Evolutionary conservation across 2,888 invertebrate species (phyloP), one percentile per base, ranked within the genome.

Genomic region (Pristionchus exspectatus): DNA sequence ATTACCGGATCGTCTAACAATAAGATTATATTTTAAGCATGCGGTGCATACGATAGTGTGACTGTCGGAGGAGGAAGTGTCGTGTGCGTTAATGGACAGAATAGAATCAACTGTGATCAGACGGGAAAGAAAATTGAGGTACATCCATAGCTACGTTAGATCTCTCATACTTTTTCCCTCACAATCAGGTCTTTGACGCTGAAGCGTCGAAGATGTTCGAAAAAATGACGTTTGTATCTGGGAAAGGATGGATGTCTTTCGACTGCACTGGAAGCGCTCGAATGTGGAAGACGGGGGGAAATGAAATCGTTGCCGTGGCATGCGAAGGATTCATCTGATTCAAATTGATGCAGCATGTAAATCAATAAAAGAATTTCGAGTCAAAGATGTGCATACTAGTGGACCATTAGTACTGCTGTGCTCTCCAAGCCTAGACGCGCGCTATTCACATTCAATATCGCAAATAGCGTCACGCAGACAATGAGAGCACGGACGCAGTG

Each of bases 191-290:
- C 24, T 44, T 77, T 9, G 30, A 27, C 24, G 44, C 38, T 4
- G 38, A 27, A 2, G 16, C 18, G 3, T 24, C 44, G 21, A 24
- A 77, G 24, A 0, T n/a, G 77, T 77, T 24, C 77, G 77, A 77
- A 14, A 10, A 77, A 24, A 77, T 77, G 77, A n/a, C 77, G 21
- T 77, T 77, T 44, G 77, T 77, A 7, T 27, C 77, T 38, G 77
- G 77, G 2, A 77, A 77, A 44, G 77, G 77, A 77, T 77, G 77
- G 77, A 10, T 77, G 44, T 77, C 77, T 21, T 77, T 77, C 77
- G 77, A 77, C 16, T 77, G 77, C 77, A 44, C 10, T 77, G 77
- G 77, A 44, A 44, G 21, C 10, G 77, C 44, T 5, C 12, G 30
- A 30, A 27, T 77, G 12, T 77, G 77, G 77, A 77, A 77, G 44